phyloP scores from a whole-genome alignment of 2,113 vertebrate species.

The Odocoileus hemionus region DNA sequence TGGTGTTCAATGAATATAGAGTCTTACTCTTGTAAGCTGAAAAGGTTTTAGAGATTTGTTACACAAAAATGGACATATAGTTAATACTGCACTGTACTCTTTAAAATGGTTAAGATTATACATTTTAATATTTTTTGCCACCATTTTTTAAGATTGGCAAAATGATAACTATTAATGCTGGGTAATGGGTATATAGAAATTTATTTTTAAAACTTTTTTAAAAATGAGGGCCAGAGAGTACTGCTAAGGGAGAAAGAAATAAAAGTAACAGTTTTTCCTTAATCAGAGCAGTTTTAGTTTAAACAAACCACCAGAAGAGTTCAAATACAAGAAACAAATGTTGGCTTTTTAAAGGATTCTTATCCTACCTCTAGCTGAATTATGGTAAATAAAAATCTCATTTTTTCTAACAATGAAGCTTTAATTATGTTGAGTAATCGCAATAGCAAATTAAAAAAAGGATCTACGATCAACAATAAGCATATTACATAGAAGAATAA shows the following conservation, averaged over 20 bases:
- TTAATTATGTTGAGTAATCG: constrained; percentile 28
- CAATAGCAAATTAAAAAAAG: constrained; percentile 6
- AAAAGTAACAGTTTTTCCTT: background rate
- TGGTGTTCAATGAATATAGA: background rate
- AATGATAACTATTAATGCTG: background rate
- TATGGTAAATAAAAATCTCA: constrained; percentile 34
- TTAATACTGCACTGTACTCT: background rate
- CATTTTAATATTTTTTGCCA: background rate
- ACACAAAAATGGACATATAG: background rate
- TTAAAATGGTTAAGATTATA: background rate
- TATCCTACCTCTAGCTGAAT: background rate
- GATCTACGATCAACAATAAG: background rate
- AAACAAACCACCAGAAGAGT: constrained; percentile 21
- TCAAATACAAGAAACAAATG: constrained; percentile 36
- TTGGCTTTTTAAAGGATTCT: constrained; percentile 18
- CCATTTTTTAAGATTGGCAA: background rate
- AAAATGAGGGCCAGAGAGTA: background rate
- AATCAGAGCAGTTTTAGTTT: constrained; percentile 5
- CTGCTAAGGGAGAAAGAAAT: constrained; percentile 21
- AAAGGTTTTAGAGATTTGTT: background rate
- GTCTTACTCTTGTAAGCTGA: background rate
- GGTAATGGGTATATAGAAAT: background rate
- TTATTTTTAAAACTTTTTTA: background rate
- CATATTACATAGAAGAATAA: background rate
- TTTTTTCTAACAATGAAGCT: constrained; percentile 38